phyloP scores from a whole-genome alignment of 2,113 vertebrate genomes.

The Elachura formosa region DNA sequence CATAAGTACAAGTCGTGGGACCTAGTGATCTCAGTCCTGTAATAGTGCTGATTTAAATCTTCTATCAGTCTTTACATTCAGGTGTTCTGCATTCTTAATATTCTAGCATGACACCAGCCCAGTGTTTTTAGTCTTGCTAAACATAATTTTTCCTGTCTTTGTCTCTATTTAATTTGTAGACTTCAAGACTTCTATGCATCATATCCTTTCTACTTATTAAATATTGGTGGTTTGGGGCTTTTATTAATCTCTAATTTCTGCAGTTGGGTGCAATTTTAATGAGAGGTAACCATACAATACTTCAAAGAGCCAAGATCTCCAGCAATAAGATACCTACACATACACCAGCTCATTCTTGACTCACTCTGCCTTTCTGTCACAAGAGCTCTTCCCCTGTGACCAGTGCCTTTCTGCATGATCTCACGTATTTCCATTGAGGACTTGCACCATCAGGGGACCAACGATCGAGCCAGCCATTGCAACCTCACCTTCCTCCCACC shows the following conservation, averaged over 20 bases:
- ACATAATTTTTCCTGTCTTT: neutral
- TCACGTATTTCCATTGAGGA: neutral
- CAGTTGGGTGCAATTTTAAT: neutral
- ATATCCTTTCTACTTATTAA: neutral
- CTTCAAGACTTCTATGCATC: neutral
- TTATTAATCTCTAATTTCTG: neutral
- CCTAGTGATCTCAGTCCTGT: neutral
- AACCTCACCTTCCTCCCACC: neutral
- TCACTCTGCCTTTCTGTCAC: neutral
- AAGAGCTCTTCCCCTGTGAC: neutral
- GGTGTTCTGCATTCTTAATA: neutral
- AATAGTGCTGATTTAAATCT: neutral
- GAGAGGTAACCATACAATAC: neutral
- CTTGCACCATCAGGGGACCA: neutral
- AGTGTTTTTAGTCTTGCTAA: neutral
- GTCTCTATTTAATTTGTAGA: neutral
- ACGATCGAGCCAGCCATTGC: rapidly evolving
- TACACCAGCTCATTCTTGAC: neutral
- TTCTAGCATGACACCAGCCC: neutral
- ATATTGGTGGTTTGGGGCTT: neutral
- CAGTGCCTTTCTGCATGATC: neutral
- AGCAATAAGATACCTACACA: neutral
- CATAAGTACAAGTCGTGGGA: neutral
- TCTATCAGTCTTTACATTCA: neutral
- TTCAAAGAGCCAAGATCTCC: neutral